Base-by-base conservation (phyloP, 37 sponge, comb jelly and placozoan genomes). In the Agelas oroides region DNA sequence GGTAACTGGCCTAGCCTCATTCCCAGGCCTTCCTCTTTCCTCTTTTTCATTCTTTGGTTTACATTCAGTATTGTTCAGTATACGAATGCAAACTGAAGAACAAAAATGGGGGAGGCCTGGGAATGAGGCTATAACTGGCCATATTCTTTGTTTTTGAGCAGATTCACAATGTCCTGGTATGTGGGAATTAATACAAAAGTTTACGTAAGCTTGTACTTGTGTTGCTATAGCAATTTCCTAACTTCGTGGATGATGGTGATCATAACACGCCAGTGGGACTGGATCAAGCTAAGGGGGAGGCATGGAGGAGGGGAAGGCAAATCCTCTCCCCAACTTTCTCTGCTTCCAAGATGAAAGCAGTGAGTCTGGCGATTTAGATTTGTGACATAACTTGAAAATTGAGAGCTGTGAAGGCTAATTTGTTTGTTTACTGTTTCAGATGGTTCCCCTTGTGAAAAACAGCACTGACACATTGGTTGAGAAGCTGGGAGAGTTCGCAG, bases 301-400 rank as follows among this genome's bases (percentile, higher is more conserved):
- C 31, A n/a, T 92, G 92, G 92, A 70, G 62, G 64, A 78, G 39
- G 60, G 67, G 65, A 24, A 71, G 92, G 24, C 77, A 72, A 14
- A 78, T 55, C 18, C 88, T 92, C 68, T 77, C 92, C 37, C 92
- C 92, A 25, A 79, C 84, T 1, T 92, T 92, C 75, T 82, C 88
- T 21, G 60, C 84, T 39, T n/a, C 83, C 31, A 92, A 92, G 38
- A 84, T 92, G 79, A 92, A 79, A 74, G 33, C 79, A 84, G 91
- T 90, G 59, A 52, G 67, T 6, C 8, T n/a, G n/a, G n/a, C n/a
- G n/a, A n/a, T 46, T 12, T 12, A 12, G 46, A 46, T 8, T 46
- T 12, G 46, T 3, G 46, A 12, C 8, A 3, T 8, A 46, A 8
- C 46, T 8, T 46, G 75, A 56, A n/a, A 31, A 19, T 67, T 33